Base-by-base conservation (phyloP, 2,888 invertebrate species). In the Pasiphila rectangulata region DNA sequence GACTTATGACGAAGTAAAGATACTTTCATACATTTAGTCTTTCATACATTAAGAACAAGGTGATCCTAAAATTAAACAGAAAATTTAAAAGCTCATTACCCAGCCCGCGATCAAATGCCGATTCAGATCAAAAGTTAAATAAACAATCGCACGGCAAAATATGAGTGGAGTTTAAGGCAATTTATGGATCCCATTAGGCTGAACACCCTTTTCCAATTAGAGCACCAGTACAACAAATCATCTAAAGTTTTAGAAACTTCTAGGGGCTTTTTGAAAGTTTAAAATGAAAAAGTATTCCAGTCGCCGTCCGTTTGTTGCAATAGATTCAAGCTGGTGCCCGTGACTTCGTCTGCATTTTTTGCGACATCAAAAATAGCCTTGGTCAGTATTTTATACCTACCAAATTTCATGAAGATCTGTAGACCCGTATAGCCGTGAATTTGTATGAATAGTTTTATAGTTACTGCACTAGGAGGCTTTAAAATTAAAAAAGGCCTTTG, bases 71-170 rank as follows among this genome's bases (percentile, higher is more conserved):
- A 15, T 1, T 1, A 1, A 17, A 24, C 16, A 7, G 2, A 38
- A 25, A 35, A 38, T 23, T 10, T 39, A 30, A 39, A 45, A 34
- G 12, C n/a, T n/a, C n/a, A n/a, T n/a, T n/a, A n/a, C n/a, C n/a
- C 59, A 66, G 69, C 63, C 63, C 61, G 61, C 46, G 59, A 61
- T 67, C 61, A 66, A 65, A 64, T 49, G 29, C 20, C 20, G 19
- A 37, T 20, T 38, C 38, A 9, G 40, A 49, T 37, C 21, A 6
- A 34, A 43, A 27, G 43, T 43, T 45, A 40, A n/a, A 56, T 43
- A 56, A 54, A 54, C 51, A 56, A 54, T 51, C 46, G 34, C 24
- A 46, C 39, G 38, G 24, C 24, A 45, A 47, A 40, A 44, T 36
- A 39, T 51, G 46, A 46, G 20, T 56, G 20, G 12, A 35, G 16